Conservation (phyloP, 1,140 invertebrate species). For the Cherax destructor region DNA sequence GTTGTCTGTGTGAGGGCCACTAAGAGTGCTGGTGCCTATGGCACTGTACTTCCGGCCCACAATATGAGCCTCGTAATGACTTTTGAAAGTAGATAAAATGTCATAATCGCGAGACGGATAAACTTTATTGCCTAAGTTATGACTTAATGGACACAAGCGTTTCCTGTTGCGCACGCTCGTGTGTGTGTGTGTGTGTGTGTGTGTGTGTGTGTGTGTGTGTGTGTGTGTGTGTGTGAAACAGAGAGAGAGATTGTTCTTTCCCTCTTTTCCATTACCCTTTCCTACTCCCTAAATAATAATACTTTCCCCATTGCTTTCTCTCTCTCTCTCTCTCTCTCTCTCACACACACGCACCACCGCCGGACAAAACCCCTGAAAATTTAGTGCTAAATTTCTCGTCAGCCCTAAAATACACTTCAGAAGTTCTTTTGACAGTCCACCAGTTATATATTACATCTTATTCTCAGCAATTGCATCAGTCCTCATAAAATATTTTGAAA, state of each 20-base stretch:
- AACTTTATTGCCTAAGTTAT: background rate
- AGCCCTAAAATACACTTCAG: background rate
- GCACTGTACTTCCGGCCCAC: background rate
- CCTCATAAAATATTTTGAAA: no score
- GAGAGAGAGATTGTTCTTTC: background rate
- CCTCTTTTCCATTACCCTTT: no score
- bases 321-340: background rate
- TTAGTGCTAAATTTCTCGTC: no score
- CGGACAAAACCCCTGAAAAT: background rate
- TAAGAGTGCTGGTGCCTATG: no score
- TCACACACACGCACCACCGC: background rate
- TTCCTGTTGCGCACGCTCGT: background rate
- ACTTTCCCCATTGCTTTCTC: background rate
- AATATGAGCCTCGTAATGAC: background rate
- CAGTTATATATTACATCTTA: no score
- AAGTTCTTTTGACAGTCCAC: no score
- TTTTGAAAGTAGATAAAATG: background rate
- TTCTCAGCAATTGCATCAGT: no score
- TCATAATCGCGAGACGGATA: conserved; percentile 3
- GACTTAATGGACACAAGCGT: background rate
- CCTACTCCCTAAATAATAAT: no score
- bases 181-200: no score
- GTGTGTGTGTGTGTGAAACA: background rate
- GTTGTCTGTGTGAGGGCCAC: no score
- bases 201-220: no score